These are phyloP conservation scores for Molossus alvarezi DNA, from an alignment of 2,797 vertebrate genomes.

Conservation along the genomic window DNA sequence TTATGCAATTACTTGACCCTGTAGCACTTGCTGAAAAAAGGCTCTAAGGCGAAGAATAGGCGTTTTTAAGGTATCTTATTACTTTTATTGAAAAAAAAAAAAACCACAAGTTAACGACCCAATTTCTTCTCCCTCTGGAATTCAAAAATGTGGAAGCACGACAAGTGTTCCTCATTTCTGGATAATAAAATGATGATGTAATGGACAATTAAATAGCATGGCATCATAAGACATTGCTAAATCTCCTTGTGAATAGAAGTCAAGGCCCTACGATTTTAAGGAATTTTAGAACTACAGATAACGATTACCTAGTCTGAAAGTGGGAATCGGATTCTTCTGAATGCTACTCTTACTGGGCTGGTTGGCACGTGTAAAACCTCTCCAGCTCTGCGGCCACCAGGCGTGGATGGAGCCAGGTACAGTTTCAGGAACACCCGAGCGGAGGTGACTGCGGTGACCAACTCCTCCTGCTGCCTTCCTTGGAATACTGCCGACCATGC, in stretches of 20 bases:
- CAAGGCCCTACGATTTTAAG: constrained; percentile 59
- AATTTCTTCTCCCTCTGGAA: constrained; percentile 76
- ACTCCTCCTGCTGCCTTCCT: not conserved
- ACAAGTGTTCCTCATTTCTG: constrained; percentile 72
- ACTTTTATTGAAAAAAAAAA: constrained; percentile 72
- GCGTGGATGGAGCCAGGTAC: not conserved
- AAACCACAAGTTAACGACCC: constrained; percentile 37
- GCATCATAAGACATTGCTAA: constrained; percentile 69
- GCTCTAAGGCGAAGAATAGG: constrained; percentile 68
- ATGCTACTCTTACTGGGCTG: not conserved
- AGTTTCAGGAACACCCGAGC: no score
- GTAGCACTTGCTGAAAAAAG: constrained; percentile 61
- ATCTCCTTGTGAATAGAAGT: constrained; percentile 40
- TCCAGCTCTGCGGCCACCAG: not conserved
- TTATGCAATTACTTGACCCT: constrained; percentile 80
- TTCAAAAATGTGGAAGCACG: constrained; percentile 70
- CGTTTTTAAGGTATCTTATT: constrained; percentile 76
- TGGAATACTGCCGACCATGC: no score
- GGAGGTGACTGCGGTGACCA: not conserved
- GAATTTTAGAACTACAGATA: constrained; percentile 48
- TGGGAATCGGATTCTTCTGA: not conserved
- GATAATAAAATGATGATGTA: constrained; percentile 82
- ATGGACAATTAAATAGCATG: constrained; percentile 76
- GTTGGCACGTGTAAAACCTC: not conserved
- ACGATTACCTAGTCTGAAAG: constrained; percentile 43